phyloP scores from a whole-genome alignment of 2,888 invertebrate genomes.

The Bruchidius siliquastri region DNA sequence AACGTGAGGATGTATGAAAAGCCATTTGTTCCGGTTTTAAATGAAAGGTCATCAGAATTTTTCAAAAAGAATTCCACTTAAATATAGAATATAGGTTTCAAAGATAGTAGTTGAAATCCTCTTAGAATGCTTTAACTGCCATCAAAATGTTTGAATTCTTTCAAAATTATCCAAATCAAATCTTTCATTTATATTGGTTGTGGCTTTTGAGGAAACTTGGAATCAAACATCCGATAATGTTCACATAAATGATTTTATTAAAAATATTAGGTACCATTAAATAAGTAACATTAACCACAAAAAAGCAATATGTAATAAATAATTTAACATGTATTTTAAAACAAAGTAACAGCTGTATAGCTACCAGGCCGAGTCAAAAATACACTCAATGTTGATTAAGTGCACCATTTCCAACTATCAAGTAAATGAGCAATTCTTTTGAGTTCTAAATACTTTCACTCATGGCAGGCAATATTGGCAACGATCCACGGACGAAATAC shows the following conservation, averaged over 20 bases:
- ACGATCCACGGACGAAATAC: background rate
- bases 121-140: no score
- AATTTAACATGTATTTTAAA: conserved; percentile 20
- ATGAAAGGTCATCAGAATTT: no score
- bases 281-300: conserved; percentile 43
- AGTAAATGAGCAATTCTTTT: conserved; percentile 2
- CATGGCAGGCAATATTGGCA: background rate
- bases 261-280: conserved; percentile 45
- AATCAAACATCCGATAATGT: background rate
- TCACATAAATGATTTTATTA: conserved; percentile 37
- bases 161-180: no score
- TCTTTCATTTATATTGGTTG: background rate
- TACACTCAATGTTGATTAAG: conserved; percentile 9
- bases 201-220: no score
- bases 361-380: background rate
- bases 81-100: no score
- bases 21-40: no score
- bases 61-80: no score
- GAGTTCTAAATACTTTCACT: background rate
- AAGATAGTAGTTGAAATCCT: no score
- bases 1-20: no score
- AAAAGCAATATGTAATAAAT: conserved; percentile 24
- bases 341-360: background rate
- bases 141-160: no score
- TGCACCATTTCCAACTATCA: conserved; percentile 9